Evolutionary conservation across 2,888 invertebrate genomes (phyloP), one percentile per base, ranked within the genome.

Genomic region (Hoplodrina blanda): DNA sequence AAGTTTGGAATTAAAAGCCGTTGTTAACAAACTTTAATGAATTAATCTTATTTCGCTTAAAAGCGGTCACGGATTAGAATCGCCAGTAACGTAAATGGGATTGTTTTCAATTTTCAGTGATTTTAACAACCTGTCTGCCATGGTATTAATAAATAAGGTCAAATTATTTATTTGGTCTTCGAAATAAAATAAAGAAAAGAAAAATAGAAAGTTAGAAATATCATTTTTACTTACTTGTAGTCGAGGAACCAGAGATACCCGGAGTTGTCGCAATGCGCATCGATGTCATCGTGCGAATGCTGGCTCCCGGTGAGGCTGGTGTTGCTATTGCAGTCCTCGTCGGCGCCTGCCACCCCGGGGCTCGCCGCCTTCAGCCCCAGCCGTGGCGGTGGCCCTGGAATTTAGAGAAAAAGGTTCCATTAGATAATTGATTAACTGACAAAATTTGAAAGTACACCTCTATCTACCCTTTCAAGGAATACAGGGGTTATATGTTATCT

Each of bases 211-310:
- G 17, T 5, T 17, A 17, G 5, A 46, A 46, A 46, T 4, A 46
- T 17, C 2, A 49, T 13, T 7, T 0, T 1, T 20, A 94, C 96
- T 96, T 87, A 98, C 98, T 98, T 98, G 90, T 98, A 98, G 93
- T 98, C 98, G 87, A 98, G 97, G 94, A 98, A 98, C 98, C 98
- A 98, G 93, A 98, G 98, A 92, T 98, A 98, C 88, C 98, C 98
- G 87, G 98, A 98, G 96, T 98, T 98, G 95, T 98, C 98, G 94
- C 95, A 95, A 89, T 95, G 94, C 74, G 92, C 95, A 89, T 96
- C 96, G 87, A 94, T 90, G 84, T 95, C 95, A 93, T 95, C 95
- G 89, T 95, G 94, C 73, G 95, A 95, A 88, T 94, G 94, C 89
- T 94, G 94, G 82, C 95, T 95, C 89, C 95, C 95, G 79, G 95